A percentile compares a stretch with the other conserved stretches of the same genome.
Evolutionary conservation across 2,797 vertebrate genomes (phyloP).

Genomic region (Pagetopsis macropterus): DNA sequence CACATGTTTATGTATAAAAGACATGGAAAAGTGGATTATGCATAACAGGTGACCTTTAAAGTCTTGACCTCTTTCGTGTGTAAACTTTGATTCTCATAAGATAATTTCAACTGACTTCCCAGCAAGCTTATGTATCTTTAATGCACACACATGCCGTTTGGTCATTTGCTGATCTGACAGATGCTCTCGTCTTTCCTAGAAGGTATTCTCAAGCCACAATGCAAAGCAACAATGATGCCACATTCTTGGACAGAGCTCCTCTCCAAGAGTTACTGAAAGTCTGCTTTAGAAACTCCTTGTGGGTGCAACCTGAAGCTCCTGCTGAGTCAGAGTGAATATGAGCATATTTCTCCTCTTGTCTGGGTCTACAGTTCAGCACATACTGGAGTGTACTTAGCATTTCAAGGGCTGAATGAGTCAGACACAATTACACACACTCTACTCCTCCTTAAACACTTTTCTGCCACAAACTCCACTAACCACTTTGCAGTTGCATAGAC

Average conservation of each 20-base stretch:
- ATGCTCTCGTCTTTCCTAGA: background rate
- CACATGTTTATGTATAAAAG: background rate
- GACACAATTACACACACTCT: slow-evolving; percentile 47
- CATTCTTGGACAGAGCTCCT: background rate
- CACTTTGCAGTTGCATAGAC: slow-evolving; percentile 27
- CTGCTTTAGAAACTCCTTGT: slow-evolving; percentile 9
- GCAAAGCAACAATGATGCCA: background rate
- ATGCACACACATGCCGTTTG: background rate
- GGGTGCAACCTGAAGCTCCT: slow-evolving; percentile 11
- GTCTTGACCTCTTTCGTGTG: background rate
- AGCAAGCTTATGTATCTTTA: background rate
- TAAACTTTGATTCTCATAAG: background rate
- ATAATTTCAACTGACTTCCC: background rate
- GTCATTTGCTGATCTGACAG: background rate
- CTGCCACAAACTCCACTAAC: slow-evolving; percentile 20
- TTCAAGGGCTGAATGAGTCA: slow-evolving; percentile 57
- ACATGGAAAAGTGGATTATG: background rate
- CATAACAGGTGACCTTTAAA: no score
- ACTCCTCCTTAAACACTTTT: slow-evolving; percentile 34
- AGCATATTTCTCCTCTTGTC: slow-evolving; percentile 23
- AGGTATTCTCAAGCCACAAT: background rate
- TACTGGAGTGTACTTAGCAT: slow-evolving; percentile 29
- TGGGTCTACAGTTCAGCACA: slow-evolving; percentile 28
- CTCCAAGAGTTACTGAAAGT: slow-evolving; percentile 3
- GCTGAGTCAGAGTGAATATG: slow-evolving; percentile 10